phyloP scores from a whole-genome alignment of 2,113 vertebrate genomes.

The Cephalopterus ornatus region DNA sequence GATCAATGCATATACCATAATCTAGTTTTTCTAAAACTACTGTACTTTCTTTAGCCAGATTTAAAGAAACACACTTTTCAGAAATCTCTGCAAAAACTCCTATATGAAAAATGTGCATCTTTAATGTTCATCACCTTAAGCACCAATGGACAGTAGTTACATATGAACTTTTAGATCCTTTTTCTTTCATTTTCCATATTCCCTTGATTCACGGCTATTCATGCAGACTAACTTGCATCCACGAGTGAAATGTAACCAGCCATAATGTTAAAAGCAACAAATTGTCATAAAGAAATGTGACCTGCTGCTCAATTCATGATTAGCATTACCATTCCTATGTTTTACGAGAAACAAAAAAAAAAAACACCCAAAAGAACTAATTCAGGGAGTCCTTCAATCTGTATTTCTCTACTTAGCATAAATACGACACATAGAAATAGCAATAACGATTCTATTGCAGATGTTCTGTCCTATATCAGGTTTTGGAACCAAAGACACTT shows the following conservation, averaged over 20 bases:
- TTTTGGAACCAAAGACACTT: neutral
- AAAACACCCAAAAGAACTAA: neutral
- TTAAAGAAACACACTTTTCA: neutral
- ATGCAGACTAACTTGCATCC: neutral
- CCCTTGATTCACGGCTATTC: neutral
- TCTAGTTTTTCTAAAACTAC: neutral
- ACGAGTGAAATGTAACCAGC: neutral
- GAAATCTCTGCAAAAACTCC: neutral
- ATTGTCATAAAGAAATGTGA: neutral
- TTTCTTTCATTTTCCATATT: neutral
- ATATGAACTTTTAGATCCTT: neutral
- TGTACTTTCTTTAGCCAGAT: neutral
- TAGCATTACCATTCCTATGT: neutral
- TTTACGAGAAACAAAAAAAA: neutral
- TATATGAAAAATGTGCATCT: neutral
- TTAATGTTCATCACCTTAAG: neutral
- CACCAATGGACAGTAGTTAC: neutral
- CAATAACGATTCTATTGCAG: neutral
- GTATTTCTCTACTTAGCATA: neutral
- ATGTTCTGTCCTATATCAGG: neutral
- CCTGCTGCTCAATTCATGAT: neutral
- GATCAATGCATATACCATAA: neutral
- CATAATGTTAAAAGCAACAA: neutral
- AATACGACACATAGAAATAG: neutral
- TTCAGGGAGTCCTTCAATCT: neutral